Evolutionary conservation across 64 coral and sea anemone species (phyloP).

Genomic region (Porites australiensis): DNA sequence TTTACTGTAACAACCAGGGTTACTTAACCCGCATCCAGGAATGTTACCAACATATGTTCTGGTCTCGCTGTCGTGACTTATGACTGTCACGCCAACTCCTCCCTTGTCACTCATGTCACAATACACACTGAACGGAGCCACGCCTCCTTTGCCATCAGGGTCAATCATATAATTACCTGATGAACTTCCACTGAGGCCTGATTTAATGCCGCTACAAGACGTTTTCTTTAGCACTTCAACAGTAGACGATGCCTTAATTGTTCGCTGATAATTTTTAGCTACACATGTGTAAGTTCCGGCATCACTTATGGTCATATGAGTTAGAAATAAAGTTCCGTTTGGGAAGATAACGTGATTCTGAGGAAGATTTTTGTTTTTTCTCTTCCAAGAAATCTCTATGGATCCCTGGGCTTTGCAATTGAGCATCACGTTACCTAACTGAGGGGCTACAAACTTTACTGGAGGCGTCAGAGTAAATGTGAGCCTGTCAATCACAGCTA

Average conservation of each 20-base stretch:
- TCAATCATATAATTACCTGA: slow-evolving; percentile 30
- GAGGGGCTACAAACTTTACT: neutral
- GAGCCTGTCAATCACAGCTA: slow-evolving; percentile 6
- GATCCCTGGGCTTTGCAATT: slow-evolving; percentile 6
- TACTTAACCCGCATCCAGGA: neutral
- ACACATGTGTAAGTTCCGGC: neutral
- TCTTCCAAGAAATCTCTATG: slow-evolving; percentile 4
- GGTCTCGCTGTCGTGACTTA: slow-evolving; percentile 21
- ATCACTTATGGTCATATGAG: neutral
- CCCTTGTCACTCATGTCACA: slow-evolving; percentile 38
- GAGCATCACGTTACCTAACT: neutral
- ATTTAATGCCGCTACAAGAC: slow-evolving; percentile 39
- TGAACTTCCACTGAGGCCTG: neutral
- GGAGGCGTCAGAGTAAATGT: slow-evolving; percentile 16
- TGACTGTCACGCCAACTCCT: slow-evolving; percentile 21
- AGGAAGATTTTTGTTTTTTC: neutral
- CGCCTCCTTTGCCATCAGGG: slow-evolving; percentile 24
- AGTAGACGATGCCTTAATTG: neutral
- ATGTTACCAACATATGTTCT: neutral
- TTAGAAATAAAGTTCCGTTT: slow-evolving; percentile 45
- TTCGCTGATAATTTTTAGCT: neutral
- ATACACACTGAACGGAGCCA: slow-evolving; percentile 24
- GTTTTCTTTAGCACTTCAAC: neutral
- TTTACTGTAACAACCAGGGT: neutral
- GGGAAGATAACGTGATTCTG: slow-evolving; percentile 36